Conservation (phyloP, 2,797 vertebrate genomes). For the Propithecus deckenii region DNA sequence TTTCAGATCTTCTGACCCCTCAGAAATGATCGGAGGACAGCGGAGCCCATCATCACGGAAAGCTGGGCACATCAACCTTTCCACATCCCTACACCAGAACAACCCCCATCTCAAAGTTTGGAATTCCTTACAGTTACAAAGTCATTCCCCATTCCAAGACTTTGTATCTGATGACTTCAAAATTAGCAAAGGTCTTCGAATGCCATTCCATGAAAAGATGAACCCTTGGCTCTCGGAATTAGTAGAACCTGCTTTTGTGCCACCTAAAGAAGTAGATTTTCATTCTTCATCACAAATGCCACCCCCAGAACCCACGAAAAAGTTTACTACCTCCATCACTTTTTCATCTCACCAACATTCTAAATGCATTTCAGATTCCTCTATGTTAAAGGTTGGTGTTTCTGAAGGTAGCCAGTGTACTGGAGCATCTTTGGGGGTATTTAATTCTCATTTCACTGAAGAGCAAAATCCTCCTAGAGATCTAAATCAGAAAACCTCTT, state of each 20-base stretch:
- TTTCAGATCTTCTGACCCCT: constrained; percentile 14
- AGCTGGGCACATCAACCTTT: constrained; percentile 25
- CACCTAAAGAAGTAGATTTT: constrained; percentile 21
- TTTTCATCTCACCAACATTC: constrained; percentile 84
- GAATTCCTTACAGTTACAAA: constrained; percentile 38
- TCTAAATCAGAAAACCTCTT: not conserved
- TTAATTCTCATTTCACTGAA: not conserved
- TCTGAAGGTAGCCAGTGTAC: constrained; percentile 61
- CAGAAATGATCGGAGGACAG: not conserved
- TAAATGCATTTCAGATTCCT: constrained; percentile 73
- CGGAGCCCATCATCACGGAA: not conserved
- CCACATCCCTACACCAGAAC: constrained; percentile 25
- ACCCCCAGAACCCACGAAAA: constrained; percentile 56
- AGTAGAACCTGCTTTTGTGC: constrained; percentile 49
- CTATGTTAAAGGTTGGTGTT: constrained; percentile 77
- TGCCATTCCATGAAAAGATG: constrained; percentile 8
- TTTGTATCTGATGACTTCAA: constrained; percentile 1
- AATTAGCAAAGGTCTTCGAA: not conserved
- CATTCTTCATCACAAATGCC: constrained; percentile 76
- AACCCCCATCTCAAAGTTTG: constrained; percentile 6
- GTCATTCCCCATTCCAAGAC: constrained; percentile 52
- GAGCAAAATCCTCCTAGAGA: constrained; percentile 32
- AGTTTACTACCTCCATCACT: constrained; percentile 85
- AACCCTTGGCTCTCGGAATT: constrained; percentile 78
- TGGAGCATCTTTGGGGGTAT: constrained; percentile 66